These are phyloP conservation scores for Caenorhabditis remanei DNA, from an alignment of 1,140 invertebrate genomes.

Conservation along the genomic window DNA sequence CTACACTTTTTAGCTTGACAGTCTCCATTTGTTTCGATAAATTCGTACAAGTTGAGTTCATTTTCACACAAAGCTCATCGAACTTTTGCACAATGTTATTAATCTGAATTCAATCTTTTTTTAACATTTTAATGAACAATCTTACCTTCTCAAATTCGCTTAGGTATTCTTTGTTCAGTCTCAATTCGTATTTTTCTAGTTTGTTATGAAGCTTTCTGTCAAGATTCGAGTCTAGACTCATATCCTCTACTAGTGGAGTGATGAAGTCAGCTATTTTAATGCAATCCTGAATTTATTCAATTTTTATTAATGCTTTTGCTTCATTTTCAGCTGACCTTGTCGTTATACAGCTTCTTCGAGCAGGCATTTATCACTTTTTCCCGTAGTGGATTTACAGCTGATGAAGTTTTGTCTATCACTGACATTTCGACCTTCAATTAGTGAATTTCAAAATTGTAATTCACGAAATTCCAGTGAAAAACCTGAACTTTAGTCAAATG, in stretches of 20 bases:
- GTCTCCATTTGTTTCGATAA: constrained; percentile 42
- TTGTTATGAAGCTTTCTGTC: constrained; percentile 45
- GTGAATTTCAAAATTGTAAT: neutral
- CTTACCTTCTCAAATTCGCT: constrained; percentile 35
- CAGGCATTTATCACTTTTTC: constrained; percentile 49
- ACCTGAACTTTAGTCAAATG: neutral
- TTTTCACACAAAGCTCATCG: constrained; percentile 39
- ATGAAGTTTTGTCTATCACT: constrained; percentile 17
- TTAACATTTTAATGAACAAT: neutral
- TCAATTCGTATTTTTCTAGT: constrained; percentile 12
- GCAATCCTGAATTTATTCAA: constrained; percentile 5
- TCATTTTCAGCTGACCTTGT: constrained; percentile 30
- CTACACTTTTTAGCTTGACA: constrained; percentile 21
- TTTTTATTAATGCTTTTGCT: neutral
- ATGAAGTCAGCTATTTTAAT: constrained; percentile 39
- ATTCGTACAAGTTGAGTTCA: constrained; percentile 42
- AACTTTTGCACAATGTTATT: constrained; percentile 50
- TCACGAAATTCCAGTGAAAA: neutral
- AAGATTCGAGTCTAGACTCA: constrained; percentile 11
- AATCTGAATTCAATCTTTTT: neutral
- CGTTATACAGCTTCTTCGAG: constrained; percentile 31
- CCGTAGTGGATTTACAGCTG: constrained; percentile 6
- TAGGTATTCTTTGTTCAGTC: constrained; percentile 39
- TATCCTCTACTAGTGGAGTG: constrained; percentile 24
- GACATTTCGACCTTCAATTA: constrained; percentile 9